A percentile compares a stretch with the other conserved stretches of the same genome.
These are phyloP conservation scores for Cydia strobilella DNA, from an alignment of 1,140 invertebrate genomes.

Conservation along the genomic window DNA sequence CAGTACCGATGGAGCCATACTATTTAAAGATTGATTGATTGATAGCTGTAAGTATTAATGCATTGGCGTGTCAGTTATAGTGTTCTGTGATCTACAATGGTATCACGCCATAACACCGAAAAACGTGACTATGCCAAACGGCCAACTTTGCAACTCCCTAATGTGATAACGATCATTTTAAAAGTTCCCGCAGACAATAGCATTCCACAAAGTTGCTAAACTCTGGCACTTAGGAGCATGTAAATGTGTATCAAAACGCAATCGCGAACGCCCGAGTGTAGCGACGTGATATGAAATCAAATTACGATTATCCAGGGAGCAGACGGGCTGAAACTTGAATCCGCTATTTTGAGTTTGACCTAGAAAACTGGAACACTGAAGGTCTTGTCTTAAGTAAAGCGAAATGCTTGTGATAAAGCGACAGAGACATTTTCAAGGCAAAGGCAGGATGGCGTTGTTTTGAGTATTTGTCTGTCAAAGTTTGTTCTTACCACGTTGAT, in stretches of 20 bases:
- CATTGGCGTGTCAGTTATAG: too few species aligned
- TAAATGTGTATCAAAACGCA: conserved; percentile 38
- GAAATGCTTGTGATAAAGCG: too few species aligned
- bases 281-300: conserved; percentile 39
- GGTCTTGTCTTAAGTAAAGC: too few species aligned
- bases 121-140: neutral
- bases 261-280: conserved; percentile 36
- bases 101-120: neutral
- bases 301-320: conserved; percentile 26
- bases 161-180: conserved; percentile 22
- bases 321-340: conserved; percentile 16
- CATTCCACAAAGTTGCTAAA: conserved; percentile 19
- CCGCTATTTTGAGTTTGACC: neutral
- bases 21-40: too few species aligned
- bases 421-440: too few species aligned
- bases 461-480: too few species aligned
- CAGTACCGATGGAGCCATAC: too few species aligned
- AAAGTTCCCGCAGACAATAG: conserved; percentile 26
- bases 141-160: conserved; percentile 5
- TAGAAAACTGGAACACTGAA: too few species aligned
- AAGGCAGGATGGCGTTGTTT: too few species aligned
- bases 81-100: too few species aligned
- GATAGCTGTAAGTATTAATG: too few species aligned
- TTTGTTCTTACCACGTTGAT: too few species aligned
- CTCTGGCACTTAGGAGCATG: conserved; percentile 23